phyloP scores from a whole-genome alignment of 2,113 vertebrate genomes.

The Rallus limicola region DNA sequence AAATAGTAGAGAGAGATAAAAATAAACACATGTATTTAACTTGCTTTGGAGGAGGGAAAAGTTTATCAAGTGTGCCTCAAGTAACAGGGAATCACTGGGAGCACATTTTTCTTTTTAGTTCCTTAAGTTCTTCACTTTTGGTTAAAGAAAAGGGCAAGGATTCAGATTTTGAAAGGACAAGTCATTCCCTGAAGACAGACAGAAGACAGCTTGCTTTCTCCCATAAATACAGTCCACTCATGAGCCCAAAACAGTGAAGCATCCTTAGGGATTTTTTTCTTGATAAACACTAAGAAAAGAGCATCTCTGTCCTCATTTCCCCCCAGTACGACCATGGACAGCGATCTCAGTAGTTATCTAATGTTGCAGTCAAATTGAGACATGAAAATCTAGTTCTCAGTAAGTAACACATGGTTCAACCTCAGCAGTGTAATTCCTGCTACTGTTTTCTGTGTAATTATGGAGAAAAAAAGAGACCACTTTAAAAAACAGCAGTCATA shows the following conservation, averaged over 20 bases:
- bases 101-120: background rate
- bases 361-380: background rate
- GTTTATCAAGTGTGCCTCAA: background rate
- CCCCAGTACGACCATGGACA: background rate
- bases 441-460: background rate
- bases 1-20: conserved; percentile 49
- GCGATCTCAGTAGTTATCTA: background rate
- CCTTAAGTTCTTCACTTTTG: background rate
- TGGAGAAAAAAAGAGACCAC: background rate
- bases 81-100: background rate
- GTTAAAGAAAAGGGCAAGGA: background rate
- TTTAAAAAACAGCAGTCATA: background rate
- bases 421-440: background rate
- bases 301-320: background rate
- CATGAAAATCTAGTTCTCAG: background rate
- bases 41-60: background rate
- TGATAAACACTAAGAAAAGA: background rate
- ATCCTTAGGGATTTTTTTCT: background rate
- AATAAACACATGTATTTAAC: background rate
- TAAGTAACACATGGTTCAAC: background rate
- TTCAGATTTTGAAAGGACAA: background rate
- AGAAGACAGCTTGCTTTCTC: background rate
- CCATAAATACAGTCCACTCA: background rate
- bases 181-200: background rate
- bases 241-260: background rate